Base-by-base conservation (phyloP, 2,888 invertebrate genomes). In the Noctua fimbriata region DNA sequence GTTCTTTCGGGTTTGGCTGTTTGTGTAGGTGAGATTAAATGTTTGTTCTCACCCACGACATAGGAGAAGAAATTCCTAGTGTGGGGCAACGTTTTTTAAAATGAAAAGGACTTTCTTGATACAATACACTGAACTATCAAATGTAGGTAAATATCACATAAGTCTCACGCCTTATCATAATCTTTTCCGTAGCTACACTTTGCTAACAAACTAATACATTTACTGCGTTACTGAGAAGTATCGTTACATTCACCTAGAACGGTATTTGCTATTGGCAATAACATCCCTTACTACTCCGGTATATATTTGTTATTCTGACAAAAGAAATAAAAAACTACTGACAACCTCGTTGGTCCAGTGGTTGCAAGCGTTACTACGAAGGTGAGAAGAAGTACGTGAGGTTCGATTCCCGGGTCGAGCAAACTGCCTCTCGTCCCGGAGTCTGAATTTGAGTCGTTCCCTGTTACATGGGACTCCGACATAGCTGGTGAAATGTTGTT, bases 111-210 rank as follows among this genome's bases (percentile, higher is more conserved):
- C 18, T 63, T 32, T 32, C 32, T 9, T 32, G 0, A 63, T 10
- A 63, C 60, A 60, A 28, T 60, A 28, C 28, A 63, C 32, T 63
- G 63, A 63, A 18, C 32, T 18, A 28, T 16, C 10, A 72, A n/a
- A 72, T 49, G 28, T 52, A 44, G 65, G 9, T 65, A 6, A 10
- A n/a, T 72, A 28, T 5, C 18, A 60, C 18, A 9, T 3, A 58
- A n/a, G 14, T 28, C 32, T 52, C n/a, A 65, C 52, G 44, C 44
- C 52, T 66, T 36, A 79, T 47, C 52, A n/a, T 52, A 66, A n/a
- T 77, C 12, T 55, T 78, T 44, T n/a, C 66, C 32, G n/a, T 5
- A 21, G 44, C 44, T 44, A 41, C 78, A 10, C 10, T 65, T 65
- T 52, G n/a, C 65, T 21, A 55, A n/a, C 16, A 28, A 36, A 65